Base-by-base conservation (phyloP, 2,888 invertebrate species). In the Hoplodrina ambigua region DNA sequence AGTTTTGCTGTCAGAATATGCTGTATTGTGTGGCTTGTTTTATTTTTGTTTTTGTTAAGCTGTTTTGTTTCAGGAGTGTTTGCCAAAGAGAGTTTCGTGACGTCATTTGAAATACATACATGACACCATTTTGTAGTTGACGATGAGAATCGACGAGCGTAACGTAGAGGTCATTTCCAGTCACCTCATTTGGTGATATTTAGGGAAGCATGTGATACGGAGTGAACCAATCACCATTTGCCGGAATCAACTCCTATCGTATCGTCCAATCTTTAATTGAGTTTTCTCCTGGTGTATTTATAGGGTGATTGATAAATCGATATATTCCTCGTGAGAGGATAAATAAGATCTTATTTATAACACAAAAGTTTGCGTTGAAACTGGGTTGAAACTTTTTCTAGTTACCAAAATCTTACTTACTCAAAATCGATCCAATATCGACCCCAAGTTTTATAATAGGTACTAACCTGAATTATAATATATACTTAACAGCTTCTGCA, bases 21-120 rank as follows among this genome's bases (percentile, higher is more conserved):
- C 10, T 59, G 52, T 49, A 37, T 44, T 50, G 49, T 63, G 50
- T 50, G 52, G 49, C 33, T 62, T 65, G 59, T 53, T 50, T 41
- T 66, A 44, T 58, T 75, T 65, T 79, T 53, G 33, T 79, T 77
- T 70, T 46, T 33, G 20, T 56, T 71, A 71, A 73, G 52, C 60
- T 52, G 72, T 60, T 78, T 73, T 53, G 56, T 72, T 59, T 50
- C 17, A 60, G 37, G 15, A 56, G 44, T 59, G 25, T 25, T 25
- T 25, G 25, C 25, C 25, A 25, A 25, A 25, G 25, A 25, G 25
- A 25, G 25, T 25, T 25, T 25, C 25, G 25, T 70, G 25, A 37
- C 25, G 13, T 41, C 25, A 55, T 50, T 50, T 50, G 17, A 30
- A 75, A 66, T 11, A 75, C 46, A 25, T 8, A 75, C 15, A 44